A percentile compares a stretch with the other conserved stretches of the same genome.
Conservation (phyloP, 2,113 vertebrate genomes). For the Piprites chloris region DNA sequence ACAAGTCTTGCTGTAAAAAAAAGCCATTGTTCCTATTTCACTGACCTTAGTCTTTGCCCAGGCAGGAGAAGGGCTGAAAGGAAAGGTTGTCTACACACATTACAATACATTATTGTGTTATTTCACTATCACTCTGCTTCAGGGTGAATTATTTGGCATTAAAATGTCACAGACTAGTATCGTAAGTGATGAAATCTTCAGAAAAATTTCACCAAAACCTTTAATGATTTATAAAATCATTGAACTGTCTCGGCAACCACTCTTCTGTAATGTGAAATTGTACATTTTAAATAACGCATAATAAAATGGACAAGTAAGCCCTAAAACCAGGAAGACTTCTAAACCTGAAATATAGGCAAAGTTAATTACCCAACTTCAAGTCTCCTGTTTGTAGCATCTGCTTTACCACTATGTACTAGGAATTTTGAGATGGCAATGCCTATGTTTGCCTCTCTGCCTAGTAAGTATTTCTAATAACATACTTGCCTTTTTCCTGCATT, state of each 20-base stretch:
- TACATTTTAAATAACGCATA: neutral
- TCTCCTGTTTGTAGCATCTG: neutral
- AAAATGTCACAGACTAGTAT: neutral
- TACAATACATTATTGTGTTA: constrained; percentile 6
- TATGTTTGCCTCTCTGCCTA: neutral
- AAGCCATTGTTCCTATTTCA: constrained; percentile 8
- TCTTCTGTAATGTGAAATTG: neutral
- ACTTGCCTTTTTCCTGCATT: neutral
- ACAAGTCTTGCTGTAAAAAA: neutral
- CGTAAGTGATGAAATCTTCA: neutral
- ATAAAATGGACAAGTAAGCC: neutral
- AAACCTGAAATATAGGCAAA: neutral
- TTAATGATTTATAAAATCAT: neutral
- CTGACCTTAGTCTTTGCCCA: constrained; percentile 16
- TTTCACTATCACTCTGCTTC: neutral
- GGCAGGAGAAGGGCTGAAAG: neutral
- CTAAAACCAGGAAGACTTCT: neutral
- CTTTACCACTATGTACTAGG: neutral
- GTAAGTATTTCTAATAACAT: neutral
- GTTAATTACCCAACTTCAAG: neutral
- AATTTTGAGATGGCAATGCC: neutral
- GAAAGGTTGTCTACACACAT: neutral
- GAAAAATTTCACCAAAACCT: neutral
- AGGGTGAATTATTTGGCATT: neutral
- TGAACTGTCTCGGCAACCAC: neutral